A percentile compares a stretch with the other conserved stretches of the same genome.
Conservation (phyloP, 2,888 invertebrate genomes). For the Oconnorella tubifera region DNA sequence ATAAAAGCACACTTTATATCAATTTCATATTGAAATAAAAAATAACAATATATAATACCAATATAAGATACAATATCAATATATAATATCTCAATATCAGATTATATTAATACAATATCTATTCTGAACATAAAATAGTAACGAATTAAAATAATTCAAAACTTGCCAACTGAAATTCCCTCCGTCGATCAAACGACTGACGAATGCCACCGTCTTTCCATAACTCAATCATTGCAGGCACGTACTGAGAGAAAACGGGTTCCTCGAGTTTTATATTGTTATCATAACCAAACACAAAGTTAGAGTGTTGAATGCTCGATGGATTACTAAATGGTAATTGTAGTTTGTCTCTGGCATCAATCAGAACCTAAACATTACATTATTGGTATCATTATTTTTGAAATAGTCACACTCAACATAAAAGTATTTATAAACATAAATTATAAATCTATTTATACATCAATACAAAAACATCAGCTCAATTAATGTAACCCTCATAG, state of each 20-base stretch:
- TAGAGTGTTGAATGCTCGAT: constrained; percentile 75
- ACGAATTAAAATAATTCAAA: neutral
- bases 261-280: constrained; percentile 65
- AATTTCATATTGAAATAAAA: no score
- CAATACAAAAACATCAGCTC: no score
- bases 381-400: no score
- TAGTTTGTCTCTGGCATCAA: constrained; percentile 91
- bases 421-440: no score
- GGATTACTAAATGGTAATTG: constrained; percentile 66
- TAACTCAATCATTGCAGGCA: constrained; percentile 75
- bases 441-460: no score
- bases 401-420: no score
- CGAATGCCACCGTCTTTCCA: constrained; percentile 90
- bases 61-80: constrained; percentile 47
- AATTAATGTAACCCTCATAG: no score
- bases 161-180: constrained; percentile 94
- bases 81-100: neutral
- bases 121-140: no score
- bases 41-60: no score
- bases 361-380: no score
- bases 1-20: no score
- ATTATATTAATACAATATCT: neutral
- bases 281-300: constrained; percentile 75
- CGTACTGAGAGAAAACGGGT: constrained; percentile 77
- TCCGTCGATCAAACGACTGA: constrained; percentile 84